These are phyloP conservation scores for Leptinotarsa peninsularis DNA, from an alignment of 2,888 invertebrate genomes.

Conservation along the genomic window DNA sequence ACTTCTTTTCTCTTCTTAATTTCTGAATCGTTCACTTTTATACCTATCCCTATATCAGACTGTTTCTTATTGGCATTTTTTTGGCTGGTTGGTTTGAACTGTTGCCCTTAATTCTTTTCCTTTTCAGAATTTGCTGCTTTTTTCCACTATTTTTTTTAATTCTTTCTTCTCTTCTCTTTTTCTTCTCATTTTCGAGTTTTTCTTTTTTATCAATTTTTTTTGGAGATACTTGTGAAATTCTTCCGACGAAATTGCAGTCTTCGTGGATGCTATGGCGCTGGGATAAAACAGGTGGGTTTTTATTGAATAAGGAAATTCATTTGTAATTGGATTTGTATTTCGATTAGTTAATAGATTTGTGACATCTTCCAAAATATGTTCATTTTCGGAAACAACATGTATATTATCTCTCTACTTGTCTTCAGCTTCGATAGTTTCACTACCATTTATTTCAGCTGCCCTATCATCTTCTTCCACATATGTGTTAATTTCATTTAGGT, in stretches of 20 bases:
- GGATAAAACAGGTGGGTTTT: slow-evolving; percentile 11
- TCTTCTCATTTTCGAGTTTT: slow-evolving; percentile 7
- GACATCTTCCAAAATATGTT: slow-evolving; percentile 16
- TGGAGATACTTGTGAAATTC: neutral
- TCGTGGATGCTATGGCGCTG: neutral
- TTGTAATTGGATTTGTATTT: neutral
- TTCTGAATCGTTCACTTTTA: neutral
- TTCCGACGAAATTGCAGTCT: slow-evolving; percentile 4
- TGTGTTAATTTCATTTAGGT: slow-evolving; percentile 4
- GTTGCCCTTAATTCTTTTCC: neutral
- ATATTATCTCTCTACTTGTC: neutral
- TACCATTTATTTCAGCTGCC: neutral
- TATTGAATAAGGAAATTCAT: slow-evolving; percentile 11
- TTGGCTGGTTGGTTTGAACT: slow-evolving; percentile 7
- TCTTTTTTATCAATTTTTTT: slow-evolving; percentile 1
- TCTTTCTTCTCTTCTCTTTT: neutral
- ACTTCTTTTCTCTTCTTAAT: neutral
- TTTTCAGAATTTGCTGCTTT: slow-evolving; percentile 12
- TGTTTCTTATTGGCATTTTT: neutral
- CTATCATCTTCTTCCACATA: slow-evolving; percentile 2
- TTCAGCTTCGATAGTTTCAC: slow-evolving; percentile 4
- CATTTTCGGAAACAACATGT: slow-evolving; percentile 1
- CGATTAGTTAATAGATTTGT: neutral
- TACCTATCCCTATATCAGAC: neutral
- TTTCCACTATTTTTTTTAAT: slow-evolving; percentile 2